phyloP scores from a whole-genome alignment of 2,888 invertebrate species.

The Meandrusa payeni region DNA sequence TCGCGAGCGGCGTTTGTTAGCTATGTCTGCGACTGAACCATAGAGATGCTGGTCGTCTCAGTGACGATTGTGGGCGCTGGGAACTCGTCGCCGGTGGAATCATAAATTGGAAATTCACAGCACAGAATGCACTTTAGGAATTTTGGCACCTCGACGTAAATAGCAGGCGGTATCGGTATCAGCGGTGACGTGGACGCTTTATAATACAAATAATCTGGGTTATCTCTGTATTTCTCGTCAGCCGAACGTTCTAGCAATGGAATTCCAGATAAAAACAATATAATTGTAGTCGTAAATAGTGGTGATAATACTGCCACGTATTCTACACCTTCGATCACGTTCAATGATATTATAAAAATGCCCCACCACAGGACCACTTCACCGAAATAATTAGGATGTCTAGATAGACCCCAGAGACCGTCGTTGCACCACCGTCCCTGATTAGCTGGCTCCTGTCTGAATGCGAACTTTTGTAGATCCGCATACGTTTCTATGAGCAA shows the following conservation, averaged over 20 bases:
- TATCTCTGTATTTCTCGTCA: constrained; percentile 93
- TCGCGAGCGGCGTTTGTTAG: constrained; percentile 79
- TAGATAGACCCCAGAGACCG: constrained; percentile 92
- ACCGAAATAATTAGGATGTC: constrained; percentile 97
- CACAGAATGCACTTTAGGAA: constrained; percentile 91
- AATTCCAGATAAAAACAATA: constrained; percentile 94
- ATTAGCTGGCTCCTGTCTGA: constrained; percentile 92
- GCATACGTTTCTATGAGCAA: constrained; percentile 94
- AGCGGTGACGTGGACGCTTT: constrained; percentile 93
- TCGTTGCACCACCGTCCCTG: constrained; percentile 96
- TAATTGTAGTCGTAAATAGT: constrained; percentile 91
- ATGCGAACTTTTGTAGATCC: constrained; percentile 95
- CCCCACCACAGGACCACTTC: constrained; percentile 97
- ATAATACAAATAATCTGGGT: constrained; percentile 92
- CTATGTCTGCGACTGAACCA: constrained; percentile 87
- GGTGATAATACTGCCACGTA: constrained; percentile 94
- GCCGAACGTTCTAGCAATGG: constrained; percentile 92
- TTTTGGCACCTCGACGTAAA: constrained; percentile 92
- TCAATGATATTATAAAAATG: constrained; percentile 92
- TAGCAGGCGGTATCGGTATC: constrained; percentile 92
- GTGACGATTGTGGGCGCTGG: constrained; percentile 82
- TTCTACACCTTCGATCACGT: constrained; percentile 91
- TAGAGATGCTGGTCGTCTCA: constrained; percentile 85
- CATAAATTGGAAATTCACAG: constrained; percentile 94
- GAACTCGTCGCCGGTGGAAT: constrained; percentile 85